Conservation (phyloP, 2,113 vertebrate species). For the Thalassarche chlororhynchos region DNA sequence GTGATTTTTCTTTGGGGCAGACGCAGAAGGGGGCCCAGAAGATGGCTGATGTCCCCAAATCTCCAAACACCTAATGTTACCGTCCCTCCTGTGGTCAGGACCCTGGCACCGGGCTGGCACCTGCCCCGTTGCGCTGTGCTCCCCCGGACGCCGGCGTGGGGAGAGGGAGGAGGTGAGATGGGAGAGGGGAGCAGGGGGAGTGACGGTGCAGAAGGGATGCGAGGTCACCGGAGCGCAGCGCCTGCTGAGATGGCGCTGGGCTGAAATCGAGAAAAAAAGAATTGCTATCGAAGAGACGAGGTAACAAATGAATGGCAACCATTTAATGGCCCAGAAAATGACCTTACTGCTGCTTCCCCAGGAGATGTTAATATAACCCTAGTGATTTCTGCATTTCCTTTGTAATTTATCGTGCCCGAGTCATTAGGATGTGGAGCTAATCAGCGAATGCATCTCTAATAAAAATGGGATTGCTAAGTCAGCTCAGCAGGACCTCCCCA, state of each 20-base stretch:
- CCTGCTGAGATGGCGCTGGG: neutral
- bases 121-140: accelerated
- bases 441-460: neutral
- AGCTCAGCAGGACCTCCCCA: neutral
- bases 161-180: neutral
- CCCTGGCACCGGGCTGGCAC: neutral
- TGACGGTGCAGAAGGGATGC: neutral
- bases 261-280: neutral
- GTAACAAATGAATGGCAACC: neutral
- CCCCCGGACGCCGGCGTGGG: accelerated
- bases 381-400: neutral
- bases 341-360: neutral
- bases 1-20: neutral
- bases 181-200: neutral
- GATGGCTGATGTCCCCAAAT: neutral
- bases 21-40: neutral
- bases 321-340: neutral
- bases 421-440: slow-evolving; percentile 12
- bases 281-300: neutral
- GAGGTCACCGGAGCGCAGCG: neutral
- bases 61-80: neutral
- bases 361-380: neutral
- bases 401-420: neutral
- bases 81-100: neutral
- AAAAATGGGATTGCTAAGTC: neutral